Conservation (phyloP, 2,113 vertebrate genomes). For the Blennius ocellaris region DNA sequence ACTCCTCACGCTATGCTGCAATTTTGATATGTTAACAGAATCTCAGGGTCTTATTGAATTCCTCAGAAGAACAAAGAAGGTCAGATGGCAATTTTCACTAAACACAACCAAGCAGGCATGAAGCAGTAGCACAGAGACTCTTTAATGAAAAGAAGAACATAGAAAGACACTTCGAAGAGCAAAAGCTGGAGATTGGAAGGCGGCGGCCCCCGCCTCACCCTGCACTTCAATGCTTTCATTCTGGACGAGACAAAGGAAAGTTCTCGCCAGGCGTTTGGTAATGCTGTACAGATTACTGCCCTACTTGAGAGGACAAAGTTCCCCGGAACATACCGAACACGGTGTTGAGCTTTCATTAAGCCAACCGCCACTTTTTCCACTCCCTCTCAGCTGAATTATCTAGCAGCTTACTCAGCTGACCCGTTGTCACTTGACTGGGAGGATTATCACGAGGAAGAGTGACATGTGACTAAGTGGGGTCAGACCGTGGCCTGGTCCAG, state of each 20-base stretch:
- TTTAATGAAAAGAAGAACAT: slow-evolving; percentile 2
- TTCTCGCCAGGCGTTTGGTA: slow-evolving; percentile 26
- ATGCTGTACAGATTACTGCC: slow-evolving; percentile 40
- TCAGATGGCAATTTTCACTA: neutral
- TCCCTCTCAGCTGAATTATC: slow-evolving; percentile 55
- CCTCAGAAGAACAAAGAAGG: slow-evolving; percentile 14
- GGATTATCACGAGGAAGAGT: slow-evolving; percentile 68
- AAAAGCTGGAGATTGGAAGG: slow-evolving; percentile 10
- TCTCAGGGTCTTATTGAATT: slow-evolving; percentile 22
- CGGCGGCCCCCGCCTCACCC: slow-evolving; percentile 3
- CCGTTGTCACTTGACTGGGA: slow-evolving; percentile 69
- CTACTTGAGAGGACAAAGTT: slow-evolving; percentile 48
- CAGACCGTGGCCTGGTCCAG: slow-evolving; percentile 52
- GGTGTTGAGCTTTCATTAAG: slow-evolving; percentile 54
- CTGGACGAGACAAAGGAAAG: slow-evolving; percentile 42
- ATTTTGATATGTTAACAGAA: slow-evolving; percentile 31
- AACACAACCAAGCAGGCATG: neutral
- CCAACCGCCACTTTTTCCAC: slow-evolving; percentile 38
- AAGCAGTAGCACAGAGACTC: neutral
- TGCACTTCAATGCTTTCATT: slow-evolving; percentile 21
- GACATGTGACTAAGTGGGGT: slow-evolving; percentile 70
- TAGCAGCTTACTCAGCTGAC: slow-evolving; percentile 69
- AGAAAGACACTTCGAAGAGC: neutral
- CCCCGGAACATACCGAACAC: slow-evolving; percentile 23
- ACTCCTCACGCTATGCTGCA: slow-evolving; percentile 18